These are phyloP conservation scores for Microcebus griseorufus DNA, from an alignment of 2,113 vertebrate genomes.

Conservation along the genomic window DNA sequence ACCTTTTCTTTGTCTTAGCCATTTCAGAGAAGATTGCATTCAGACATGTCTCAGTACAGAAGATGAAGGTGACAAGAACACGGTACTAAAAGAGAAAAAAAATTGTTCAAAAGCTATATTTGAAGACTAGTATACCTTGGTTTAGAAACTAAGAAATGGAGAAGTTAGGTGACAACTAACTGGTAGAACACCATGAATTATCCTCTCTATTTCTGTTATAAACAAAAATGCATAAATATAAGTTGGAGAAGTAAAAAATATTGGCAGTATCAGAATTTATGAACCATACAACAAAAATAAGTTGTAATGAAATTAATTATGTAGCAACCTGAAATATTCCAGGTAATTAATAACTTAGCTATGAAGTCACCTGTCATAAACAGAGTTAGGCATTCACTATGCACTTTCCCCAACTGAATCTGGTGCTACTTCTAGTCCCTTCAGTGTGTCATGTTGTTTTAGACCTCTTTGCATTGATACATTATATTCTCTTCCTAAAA, in stretches of 20 bases:
- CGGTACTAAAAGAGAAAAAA: not conserved
- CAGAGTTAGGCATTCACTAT: not conserved
- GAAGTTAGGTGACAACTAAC: not conserved
- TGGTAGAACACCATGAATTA: not conserved
- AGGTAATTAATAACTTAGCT: not conserved
- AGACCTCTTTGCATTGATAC: not conserved
- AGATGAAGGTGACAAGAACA: not conserved
- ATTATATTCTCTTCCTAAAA: conserved; percentile 32
- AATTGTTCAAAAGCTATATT: not conserved
- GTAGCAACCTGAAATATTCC: not conserved
- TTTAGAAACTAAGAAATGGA: conserved; percentile 41
- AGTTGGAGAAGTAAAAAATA: not conserved
- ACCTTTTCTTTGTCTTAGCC: not conserved
- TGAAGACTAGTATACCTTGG: not conserved
- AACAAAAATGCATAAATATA: not conserved
- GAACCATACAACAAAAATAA: conserved; percentile 54
- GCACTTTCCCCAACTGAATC: not conserved
- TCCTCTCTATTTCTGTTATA: not conserved
- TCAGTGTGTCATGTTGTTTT: not conserved
- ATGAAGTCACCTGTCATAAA: not conserved
- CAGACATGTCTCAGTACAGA: not conserved
- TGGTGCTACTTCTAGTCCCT: not conserved
- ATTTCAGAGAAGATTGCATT: conserved; percentile 6
- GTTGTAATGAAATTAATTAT: not conserved
- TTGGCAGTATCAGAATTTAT: not conserved